These are phyloP conservation scores for Hiodon alosoides DNA, from an alignment of 2,113 vertebrate genomes.

Conservation along the genomic window DNA sequence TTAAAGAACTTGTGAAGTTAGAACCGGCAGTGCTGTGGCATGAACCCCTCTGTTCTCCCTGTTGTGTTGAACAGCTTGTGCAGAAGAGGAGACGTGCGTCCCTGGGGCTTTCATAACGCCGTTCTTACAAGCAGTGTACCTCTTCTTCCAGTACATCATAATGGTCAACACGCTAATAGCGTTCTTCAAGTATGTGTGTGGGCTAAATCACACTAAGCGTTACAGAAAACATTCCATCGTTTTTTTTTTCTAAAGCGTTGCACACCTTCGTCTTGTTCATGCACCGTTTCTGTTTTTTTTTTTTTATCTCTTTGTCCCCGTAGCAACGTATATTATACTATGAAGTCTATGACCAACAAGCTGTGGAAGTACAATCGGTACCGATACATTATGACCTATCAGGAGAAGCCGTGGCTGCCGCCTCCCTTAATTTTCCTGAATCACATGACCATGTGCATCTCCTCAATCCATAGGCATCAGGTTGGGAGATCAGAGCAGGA, in stretches of 20 bases:
- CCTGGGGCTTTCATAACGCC: conserved; percentile 82
- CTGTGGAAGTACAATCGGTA: conserved; percentile 97
- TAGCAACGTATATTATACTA: conserved; percentile 87
- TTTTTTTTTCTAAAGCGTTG: neutral
- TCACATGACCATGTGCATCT: conserved; percentile 66
- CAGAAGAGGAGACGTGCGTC: conserved; percentile 60
- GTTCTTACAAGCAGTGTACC: conserved; percentile 89
- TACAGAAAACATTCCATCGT: neutral
- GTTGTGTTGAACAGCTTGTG: conserved; percentile 68
- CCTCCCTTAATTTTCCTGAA: conserved; percentile 84
- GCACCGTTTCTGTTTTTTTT: neutral
- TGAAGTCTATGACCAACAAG: conserved; percentile 82
- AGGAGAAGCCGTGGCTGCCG: conserved; percentile 86
- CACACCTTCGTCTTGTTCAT: neutral
- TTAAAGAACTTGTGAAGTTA: neutral
- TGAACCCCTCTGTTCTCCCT: conserved; percentile 20
- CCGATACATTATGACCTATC: conserved; percentile 91
- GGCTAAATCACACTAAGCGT: too few species aligned
- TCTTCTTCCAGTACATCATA: conserved; percentile 97
- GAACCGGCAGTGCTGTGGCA: too few species aligned
- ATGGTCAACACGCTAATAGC: conserved; percentile 97
- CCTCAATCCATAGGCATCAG: conserved; percentile 57
- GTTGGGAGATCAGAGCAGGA: conserved; percentile 61
- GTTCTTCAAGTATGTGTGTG: conserved; percentile 85
- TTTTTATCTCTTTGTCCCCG: neutral